Evolutionary conservation across 2,888 invertebrate species (phyloP).

Genomic region (Hesperia comma): DNA sequence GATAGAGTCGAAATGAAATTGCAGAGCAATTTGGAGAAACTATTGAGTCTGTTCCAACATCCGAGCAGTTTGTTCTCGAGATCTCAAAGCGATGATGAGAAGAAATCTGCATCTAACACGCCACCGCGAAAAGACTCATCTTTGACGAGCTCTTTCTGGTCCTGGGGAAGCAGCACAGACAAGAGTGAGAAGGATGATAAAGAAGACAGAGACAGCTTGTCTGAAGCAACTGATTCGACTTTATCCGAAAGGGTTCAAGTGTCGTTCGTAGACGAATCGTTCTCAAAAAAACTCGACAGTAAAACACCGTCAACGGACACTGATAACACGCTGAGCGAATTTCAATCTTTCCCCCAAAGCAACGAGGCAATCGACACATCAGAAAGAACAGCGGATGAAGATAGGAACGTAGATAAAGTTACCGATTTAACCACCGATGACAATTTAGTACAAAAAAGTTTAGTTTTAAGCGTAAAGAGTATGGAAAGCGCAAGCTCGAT

Average conservation of each 20-base stretch:
- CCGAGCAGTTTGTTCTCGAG: constrained; percentile 85
- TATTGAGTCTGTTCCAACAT: constrained; percentile 86
- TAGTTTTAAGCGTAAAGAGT: constrained; percentile 75
- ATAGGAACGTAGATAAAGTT: constrained; percentile 55
- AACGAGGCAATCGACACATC: constrained; percentile 44
- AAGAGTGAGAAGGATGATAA: constrained; percentile 58
- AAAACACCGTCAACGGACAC: constrained; percentile 79
- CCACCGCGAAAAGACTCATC: constrained; percentile 77
- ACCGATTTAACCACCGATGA: constrained; percentile 78
- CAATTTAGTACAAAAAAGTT: constrained; percentile 77
- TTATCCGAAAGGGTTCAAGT: constrained; percentile 77
- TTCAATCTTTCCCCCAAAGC: constrained; percentile 64
- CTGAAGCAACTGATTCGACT: constrained; percentile 76
- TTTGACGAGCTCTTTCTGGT: constrained; percentile 76
- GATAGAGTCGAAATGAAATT: constrained; percentile 68
- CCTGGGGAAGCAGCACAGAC: constrained; percentile 72
- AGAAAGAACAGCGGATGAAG: constrained; percentile 42
- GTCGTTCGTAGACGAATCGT: constrained; percentile 76
- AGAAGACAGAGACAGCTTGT: constrained; percentile 65
- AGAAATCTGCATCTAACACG: constrained; percentile 67
- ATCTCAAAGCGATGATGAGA: constrained; percentile 68
- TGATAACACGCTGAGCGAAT: constrained; percentile 76
- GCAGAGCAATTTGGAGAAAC: constrained; percentile 86
- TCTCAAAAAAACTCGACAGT: constrained; percentile 74
- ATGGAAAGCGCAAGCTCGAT: constrained; percentile 55